Base-by-base conservation (phyloP, 1,140 invertebrate species). In the Acromyrmex echinatior region DNA sequence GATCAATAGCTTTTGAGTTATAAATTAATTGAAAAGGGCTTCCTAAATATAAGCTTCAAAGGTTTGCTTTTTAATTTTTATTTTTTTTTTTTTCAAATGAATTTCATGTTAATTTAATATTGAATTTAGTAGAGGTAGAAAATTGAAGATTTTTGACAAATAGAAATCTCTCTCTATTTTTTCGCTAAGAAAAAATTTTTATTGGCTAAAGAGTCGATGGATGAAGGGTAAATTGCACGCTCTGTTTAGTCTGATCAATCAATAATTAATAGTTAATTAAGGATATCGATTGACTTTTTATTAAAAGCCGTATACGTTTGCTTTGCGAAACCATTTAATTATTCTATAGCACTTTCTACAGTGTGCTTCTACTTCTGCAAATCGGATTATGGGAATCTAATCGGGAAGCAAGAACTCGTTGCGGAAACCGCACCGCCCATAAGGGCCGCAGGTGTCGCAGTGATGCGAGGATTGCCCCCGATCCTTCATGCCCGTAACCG, bases 351-450 rank as follows among this genome's bases (percentile, higher is more conserved):
- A 58, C 56, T 84, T 74, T 62, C 56, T 58, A 35, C 80, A 62
- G 21, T 35, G 80, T 49, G 70, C 70, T 60, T 74, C 45, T 70
- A 70, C 63, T 70, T 70, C 21, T 62, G n/a, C 58, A 84, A 84
- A 84, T 84, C 70, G 80, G 80, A 84, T 84, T 58, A 63, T 31
- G 70, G 70, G 70, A 84, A 84, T 84, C 80, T 84, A 84, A 84
- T 84, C 80, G 70, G 68, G 18, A 62, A 28, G 18, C 53, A 62
- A 21, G 31, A 74, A 84, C 56, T 74, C 80, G 68, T 82, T 14
- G 68, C 68, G 53, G 25, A 82, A 82, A 82, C 68, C 80, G 53
- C 80, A 74, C 12, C 14, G 39, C 39, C 66, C 12, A 56, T 62
- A n/a, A n/a, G 73, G 45, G 56, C 39, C 70, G 80, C 80, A 76